Evolutionary conservation across 2,113 vertebrate species (phyloP).

Genomic region (Danionella cerebrum): DNA sequence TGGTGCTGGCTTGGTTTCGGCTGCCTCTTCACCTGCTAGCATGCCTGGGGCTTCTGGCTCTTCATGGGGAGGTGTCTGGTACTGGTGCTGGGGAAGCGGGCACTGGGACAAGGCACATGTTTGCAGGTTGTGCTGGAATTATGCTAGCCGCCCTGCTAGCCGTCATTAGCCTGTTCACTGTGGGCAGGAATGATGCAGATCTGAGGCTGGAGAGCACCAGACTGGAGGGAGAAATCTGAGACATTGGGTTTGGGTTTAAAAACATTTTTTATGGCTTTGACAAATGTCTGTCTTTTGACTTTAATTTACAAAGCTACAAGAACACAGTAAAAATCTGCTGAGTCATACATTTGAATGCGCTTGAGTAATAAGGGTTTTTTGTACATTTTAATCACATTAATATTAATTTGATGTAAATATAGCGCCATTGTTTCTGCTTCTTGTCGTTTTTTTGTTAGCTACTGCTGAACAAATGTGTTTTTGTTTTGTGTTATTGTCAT

Average conservation of each 20-base stretch:
- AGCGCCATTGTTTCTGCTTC: no score
- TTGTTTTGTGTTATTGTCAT: no score
- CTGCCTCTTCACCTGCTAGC: constrained; percentile 83
- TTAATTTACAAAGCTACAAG: no score
- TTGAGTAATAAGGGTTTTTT: no score
- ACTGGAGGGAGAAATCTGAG: constrained; percentile 59
- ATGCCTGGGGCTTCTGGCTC: constrained; percentile 78
- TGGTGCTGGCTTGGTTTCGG: constrained; percentile 84
- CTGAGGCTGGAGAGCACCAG: constrained; percentile 64
- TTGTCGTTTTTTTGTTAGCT: no score
- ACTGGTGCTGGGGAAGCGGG: constrained; percentile 73
- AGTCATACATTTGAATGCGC: no score
- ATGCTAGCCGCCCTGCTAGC: constrained; percentile 83
- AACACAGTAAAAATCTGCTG: no score
- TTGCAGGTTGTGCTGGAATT: constrained; percentile 73
- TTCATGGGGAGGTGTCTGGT: constrained; percentile 78
- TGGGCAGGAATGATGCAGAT: constrained; percentile 75
- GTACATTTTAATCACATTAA: no score
- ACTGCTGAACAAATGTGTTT: no score
- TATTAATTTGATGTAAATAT: no score
- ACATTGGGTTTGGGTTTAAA: not conserved
- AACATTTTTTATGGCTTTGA: not conserved
- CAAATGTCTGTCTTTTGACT: not conserved
- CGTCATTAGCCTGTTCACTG: constrained; percentile 76
- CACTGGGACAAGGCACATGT: constrained; percentile 83